Evolutionary conservation across 2,888 invertebrate species (phyloP).

Genomic region (Pterostichus niger): DNA sequence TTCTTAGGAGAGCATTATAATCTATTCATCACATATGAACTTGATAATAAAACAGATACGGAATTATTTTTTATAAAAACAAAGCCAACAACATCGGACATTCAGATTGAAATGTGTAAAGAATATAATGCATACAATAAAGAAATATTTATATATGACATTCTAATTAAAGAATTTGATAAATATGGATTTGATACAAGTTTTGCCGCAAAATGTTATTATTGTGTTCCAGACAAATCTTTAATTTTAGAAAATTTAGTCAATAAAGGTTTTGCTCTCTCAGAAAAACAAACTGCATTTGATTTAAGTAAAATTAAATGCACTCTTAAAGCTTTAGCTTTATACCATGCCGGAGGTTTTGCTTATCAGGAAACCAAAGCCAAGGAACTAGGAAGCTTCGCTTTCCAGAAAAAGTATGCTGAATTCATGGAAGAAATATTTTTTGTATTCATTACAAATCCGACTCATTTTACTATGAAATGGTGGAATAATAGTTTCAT

Average conservation of each 20-base stretch:
- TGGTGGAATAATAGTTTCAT: constrained; percentile 45
- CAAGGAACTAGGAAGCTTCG: constrained; percentile 62
- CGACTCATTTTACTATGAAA: background rate
- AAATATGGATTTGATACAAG: constrained; percentile 69
- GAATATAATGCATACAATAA: constrained; percentile 70
- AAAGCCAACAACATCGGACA: constrained; percentile 24
- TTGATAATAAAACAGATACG: constrained; percentile 1
- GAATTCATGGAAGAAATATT: constrained; percentile 21
- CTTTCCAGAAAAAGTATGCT: constrained; percentile 22
- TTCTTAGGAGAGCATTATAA: constrained; percentile 70
- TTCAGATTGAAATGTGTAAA: constrained; percentile 21
- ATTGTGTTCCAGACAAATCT: constrained; percentile 70
- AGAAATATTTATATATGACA: constrained; percentile 72
- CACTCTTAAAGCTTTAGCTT: constrained; percentile 78
- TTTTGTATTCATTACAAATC: constrained; percentile 10
- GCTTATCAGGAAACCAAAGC: constrained; percentile 77
- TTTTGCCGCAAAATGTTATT: constrained; percentile 72
- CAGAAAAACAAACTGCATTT: constrained; percentile 74
- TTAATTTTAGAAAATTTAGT: constrained; percentile 72
- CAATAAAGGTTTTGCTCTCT: constrained; percentile 68
- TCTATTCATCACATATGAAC: constrained; percentile 65
- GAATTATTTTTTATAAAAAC: constrained; percentile 57
- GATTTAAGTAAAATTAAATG: constrained; percentile 78
- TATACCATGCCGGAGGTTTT: constrained; percentile 79
- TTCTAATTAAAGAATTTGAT: constrained; percentile 69